Evolutionary conservation across 1,140 invertebrate species (phyloP).

Genomic region (Tribolium castaneum): DNA sequence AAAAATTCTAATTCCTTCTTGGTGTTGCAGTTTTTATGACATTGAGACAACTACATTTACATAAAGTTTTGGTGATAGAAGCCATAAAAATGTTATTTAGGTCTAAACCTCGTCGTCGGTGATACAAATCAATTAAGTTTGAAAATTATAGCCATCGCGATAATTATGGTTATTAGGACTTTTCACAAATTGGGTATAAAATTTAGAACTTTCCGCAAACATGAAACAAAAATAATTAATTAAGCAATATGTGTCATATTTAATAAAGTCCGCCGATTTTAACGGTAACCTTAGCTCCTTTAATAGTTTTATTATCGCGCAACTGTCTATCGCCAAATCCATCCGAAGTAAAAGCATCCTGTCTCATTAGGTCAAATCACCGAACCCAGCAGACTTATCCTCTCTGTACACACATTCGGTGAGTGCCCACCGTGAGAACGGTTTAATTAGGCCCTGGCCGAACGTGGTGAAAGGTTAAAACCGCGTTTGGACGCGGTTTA

Average conservation of each 20-base stretch:
- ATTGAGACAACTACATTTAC: too few species aligned
- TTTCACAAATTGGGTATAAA: neutral
- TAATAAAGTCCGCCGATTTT: neutral
- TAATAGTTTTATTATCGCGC: neutral
- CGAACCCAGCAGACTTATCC: neutral
- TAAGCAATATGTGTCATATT: neutral
- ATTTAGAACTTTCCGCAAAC: neutral
- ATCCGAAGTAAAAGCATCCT: neutral
- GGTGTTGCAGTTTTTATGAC: too few species aligned
- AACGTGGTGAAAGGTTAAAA: neutral
- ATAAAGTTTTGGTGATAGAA: too few species aligned
- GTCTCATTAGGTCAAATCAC: neutral
- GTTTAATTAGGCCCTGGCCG: neutral
- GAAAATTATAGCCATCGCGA: neutral
- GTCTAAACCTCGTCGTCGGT: too few species aligned
- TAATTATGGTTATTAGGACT: neutral
- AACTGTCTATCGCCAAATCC: neutral
- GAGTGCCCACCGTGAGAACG: neutral
- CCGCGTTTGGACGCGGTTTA: too few species aligned
- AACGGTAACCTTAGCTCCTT: neutral
- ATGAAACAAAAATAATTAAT: neutral
- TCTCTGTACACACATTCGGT: neutral
- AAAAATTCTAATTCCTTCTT: too few species aligned
- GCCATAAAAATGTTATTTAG: too few species aligned
- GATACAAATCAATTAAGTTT: neutral